These are phyloP conservation scores for Choristoneura fumiferana DNA, from an alignment of 1,140 invertebrate species.

Conservation along the genomic window DNA sequence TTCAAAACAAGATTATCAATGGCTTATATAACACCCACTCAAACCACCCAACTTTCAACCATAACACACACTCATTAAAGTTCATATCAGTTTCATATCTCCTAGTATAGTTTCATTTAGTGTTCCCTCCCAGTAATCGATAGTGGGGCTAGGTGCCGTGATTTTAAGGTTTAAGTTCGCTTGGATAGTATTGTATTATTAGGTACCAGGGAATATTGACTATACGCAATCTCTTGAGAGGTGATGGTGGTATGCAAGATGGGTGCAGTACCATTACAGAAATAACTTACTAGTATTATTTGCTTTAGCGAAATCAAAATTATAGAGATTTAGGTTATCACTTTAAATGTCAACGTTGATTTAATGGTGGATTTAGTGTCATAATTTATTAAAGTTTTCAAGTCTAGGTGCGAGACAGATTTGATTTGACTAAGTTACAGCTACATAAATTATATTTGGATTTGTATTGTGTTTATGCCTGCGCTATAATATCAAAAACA, in stretches of 20 bases:
- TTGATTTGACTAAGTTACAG: too few relatives aligned
- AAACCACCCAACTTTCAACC: background rate
- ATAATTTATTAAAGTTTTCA: background rate
- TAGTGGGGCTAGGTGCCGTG: background rate
- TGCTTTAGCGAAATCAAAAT: background rate
- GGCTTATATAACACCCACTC: too few relatives aligned
- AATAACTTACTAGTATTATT: slow-evolving; percentile 1
- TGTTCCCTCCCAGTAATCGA: background rate
- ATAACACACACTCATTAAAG: background rate
- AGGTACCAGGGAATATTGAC: slow-evolving; percentile 8
- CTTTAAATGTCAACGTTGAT: slow-evolving; percentile 10
- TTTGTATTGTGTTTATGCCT: too few relatives aligned
- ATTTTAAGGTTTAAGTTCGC: background rate
- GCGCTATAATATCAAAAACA: too few relatives aligned
- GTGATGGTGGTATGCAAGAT: slow-evolving; percentile 2
- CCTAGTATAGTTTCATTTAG: background rate
- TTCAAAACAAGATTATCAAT: background rate
- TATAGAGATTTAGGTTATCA: slow-evolving; percentile 2
- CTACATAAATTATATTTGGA: too few relatives aligned
- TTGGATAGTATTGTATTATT: background rate
- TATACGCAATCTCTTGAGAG: slow-evolving; percentile 9
- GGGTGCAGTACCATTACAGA: slow-evolving; percentile 6
- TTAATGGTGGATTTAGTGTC: background rate
- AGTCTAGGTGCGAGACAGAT: background rate
- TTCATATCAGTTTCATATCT: background rate